Conservation (phyloP, 1,140 invertebrate species). For the Triops cancriformis region DNA sequence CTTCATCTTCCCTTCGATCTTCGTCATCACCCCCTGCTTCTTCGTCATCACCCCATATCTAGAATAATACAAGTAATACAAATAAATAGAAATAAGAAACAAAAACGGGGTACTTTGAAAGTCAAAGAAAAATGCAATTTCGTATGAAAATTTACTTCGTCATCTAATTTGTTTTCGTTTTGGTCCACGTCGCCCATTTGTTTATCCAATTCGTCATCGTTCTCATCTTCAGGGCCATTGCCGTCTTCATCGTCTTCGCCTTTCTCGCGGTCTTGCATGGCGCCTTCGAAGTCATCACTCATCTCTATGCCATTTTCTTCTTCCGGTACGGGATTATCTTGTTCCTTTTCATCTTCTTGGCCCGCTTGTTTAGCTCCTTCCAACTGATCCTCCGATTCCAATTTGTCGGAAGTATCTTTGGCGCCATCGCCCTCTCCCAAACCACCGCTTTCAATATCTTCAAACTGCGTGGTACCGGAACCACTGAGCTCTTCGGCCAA, state of each 20-base stretch:
- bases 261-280: slow-evolving; percentile 70
- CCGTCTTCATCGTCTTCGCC: slow-evolving; percentile 55
- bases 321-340: slow-evolving; percentile 46
- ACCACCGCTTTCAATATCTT: slow-evolving; percentile 56
- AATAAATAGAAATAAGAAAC: slow-evolving; percentile 24
- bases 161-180: slow-evolving; percentile 63
- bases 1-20: slow-evolving; percentile 43
- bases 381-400: slow-evolving; percentile 89
- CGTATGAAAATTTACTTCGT: slow-evolving; percentile 37
- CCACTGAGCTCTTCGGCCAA: slow-evolving; percentile 47
- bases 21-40: slow-evolving; percentile 54
- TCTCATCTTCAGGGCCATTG: slow-evolving; percentile 47
- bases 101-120: slow-evolving; percentile 29
- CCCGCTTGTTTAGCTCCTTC: slow-evolving; percentile 74
- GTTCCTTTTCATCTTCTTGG: slow-evolving; percentile 58
- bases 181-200: slow-evolving; percentile 90
- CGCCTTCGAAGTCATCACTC: slow-evolving; percentile 83
- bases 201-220: slow-evolving; percentile 73
- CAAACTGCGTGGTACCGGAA: slow-evolving; percentile 40
- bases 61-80: slow-evolving; percentile 31
- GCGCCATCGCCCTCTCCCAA: slow-evolving; percentile 86
- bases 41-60: slow-evolving; percentile 78
- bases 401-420: slow-evolving; percentile 88
- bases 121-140: slow-evolving; percentile 24
- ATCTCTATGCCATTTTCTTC: slow-evolving; percentile 92